Percentiles rank a stretch among this genome's conserved stretches.
phyloP scores from a whole-genome alignment of 2,888 invertebrate genomes.

The Habrosyne pyritoides region DNA sequence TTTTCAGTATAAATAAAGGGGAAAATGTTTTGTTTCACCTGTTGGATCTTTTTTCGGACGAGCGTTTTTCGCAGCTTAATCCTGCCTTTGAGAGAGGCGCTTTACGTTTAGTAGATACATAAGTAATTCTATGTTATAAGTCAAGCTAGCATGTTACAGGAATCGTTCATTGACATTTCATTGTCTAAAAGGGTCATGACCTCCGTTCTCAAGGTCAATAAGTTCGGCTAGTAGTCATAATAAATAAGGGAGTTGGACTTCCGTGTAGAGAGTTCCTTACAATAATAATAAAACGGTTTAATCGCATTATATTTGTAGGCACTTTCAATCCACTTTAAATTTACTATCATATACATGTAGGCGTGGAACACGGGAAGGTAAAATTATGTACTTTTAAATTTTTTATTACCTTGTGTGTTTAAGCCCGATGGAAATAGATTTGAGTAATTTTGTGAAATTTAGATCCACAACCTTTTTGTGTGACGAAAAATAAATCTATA shows the following conservation, averaged over 20 bases:
- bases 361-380: too few species aligned
- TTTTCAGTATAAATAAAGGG: conserved; percentile 4
- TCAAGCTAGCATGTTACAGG: background rate
- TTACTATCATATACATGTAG: too few species aligned
- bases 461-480: too few species aligned
- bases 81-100: background rate
- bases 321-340: too few species aligned
- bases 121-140: background rate
- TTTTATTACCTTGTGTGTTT: too few species aligned
- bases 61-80: background rate
- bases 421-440: too few species aligned
- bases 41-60: background rate
- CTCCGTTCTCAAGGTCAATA: background rate
- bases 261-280: too few species aligned
- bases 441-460: too few species aligned
- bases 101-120: background rate
- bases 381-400: too few species aligned
- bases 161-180: background rate
- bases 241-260: background rate
- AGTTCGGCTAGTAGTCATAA: background rate
- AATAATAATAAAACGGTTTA: too few species aligned
- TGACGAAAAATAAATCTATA: too few species aligned
- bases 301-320: too few species aligned
- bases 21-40: conserved; percentile 2
- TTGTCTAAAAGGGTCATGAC: background rate